These are phyloP conservation scores for Pteronotus mesoamericanus DNA, from an alignment of 2,797 vertebrate species.

Conservation along the genomic window DNA sequence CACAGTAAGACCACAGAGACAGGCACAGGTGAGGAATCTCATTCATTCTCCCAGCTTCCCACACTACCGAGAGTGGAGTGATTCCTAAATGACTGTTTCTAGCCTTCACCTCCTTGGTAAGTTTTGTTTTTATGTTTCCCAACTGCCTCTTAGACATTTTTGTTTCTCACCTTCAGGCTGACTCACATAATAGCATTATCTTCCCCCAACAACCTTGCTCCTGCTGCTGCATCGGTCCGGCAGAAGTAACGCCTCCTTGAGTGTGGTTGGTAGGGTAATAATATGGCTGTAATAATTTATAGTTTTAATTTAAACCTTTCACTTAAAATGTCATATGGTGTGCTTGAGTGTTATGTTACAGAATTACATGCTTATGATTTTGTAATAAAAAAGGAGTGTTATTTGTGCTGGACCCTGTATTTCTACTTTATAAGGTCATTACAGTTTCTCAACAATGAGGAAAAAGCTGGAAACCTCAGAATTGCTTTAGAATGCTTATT, in stretches of 20 bases:
- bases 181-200: background rate
- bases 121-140: background rate
- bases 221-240: background rate
- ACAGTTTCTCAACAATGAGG: background rate
- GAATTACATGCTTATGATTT: too few species aligned
- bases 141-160: background rate
- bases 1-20: background rate
- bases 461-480: background rate
- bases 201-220: background rate
- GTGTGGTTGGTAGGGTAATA: too few species aligned
- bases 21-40: background rate
- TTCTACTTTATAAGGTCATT: background rate
- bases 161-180: background rate
- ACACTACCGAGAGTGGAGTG: background rate
- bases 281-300: too few species aligned
- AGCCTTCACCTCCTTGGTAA: background rate
- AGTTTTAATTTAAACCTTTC: too few species aligned
- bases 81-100: background rate
- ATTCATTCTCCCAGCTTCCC: background rate
- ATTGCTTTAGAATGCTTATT: background rate
- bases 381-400: too few species aligned
- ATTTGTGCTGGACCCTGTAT: too few species aligned
- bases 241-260: too few species aligned
- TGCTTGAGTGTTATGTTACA: too few species aligned
- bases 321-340: too few species aligned